Base-by-base conservation (phyloP, 2,797 vertebrate genomes). In the Danio tinwini region DNA sequence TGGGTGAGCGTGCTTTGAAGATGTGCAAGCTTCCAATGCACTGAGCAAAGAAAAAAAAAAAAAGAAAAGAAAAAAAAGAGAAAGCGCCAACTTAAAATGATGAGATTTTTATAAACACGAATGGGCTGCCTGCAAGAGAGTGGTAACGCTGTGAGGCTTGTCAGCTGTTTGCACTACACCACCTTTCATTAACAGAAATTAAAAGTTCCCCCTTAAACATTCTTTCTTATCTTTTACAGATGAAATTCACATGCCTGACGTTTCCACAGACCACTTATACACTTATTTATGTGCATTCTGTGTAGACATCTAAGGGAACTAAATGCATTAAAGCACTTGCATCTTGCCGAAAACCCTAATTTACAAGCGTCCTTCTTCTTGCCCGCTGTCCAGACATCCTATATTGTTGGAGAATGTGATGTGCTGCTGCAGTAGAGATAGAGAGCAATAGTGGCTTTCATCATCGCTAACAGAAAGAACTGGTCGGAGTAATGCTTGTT, bases 1-100 rank as follows among this genome's bases (percentile, higher is more conserved):
- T 71, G 83, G 78, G 59, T 85, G 82, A 84, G 58, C 53, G 69
- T 79, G 79, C 83, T 88, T 86, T 89, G 83, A 87, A 84, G 81
- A 85, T 87, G 79, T 47, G 74, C 68, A 47, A 78, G 72, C 71
- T 83, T 76, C 67, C 76, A 64, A 63, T 56, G 55, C 37, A 74
- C 74, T 73, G 82, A 78, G 74, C 76, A 72, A 81, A 78, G 29
- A 29, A 29, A 29, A 29, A 29, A 79, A 80, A 76, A 82, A 13
- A 13, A 52, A 52, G 49, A 50, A 5, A 50, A 10, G 49, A 50
- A 50, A 42, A 45, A n/a, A 69, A 45, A 29, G 29, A 29, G 29
- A 68, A 21, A 68, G 81, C 79, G 74, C 77, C 55, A 82, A 85
- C 44, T 72, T 44, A 86, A 78, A 78, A 71, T 76, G 19, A 72